Evolutionary conservation across 2,797 vertebrate genomes (phyloP).

Genomic region (Allochrocebus solatus): DNA sequence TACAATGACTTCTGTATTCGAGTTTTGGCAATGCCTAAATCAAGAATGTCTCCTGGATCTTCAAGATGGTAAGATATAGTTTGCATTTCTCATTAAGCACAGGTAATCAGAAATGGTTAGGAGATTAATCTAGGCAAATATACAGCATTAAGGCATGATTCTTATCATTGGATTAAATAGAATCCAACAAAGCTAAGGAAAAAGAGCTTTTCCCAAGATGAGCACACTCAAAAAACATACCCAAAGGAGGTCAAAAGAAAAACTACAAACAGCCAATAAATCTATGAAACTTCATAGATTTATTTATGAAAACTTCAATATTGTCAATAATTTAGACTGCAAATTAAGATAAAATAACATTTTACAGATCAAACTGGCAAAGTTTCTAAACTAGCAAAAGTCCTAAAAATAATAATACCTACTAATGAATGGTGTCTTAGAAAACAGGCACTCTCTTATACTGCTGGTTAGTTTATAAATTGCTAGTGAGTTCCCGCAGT

Average conservation of each 20-base stretch:
- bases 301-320: not conserved
- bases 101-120: not conserved
- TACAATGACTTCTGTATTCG: not conserved
- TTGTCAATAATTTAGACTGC: not conserved
- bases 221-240: not conserved
- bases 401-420: not conserved
- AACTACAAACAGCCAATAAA: not conserved
- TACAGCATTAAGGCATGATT: not conserved
- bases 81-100: not conserved
- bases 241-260: not conserved
- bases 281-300: not conserved
- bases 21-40: not conserved
- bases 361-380: not conserved
- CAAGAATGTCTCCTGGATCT: not conserved
- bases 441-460: not conserved
- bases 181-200: not conserved
- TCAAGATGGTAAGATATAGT: not conserved
- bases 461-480: not conserved
- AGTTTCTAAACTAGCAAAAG: not conserved
- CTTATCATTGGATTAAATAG: not conserved
- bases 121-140: not conserved
- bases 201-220: not conserved
- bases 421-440: not conserved
- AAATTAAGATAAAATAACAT: not conserved
- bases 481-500: not conserved